Percentiles rank a stretch among this genome's conserved stretches.
Conservation (phyloP, 1,140 invertebrate genomes). For the Sycophaga agraensis region DNA sequence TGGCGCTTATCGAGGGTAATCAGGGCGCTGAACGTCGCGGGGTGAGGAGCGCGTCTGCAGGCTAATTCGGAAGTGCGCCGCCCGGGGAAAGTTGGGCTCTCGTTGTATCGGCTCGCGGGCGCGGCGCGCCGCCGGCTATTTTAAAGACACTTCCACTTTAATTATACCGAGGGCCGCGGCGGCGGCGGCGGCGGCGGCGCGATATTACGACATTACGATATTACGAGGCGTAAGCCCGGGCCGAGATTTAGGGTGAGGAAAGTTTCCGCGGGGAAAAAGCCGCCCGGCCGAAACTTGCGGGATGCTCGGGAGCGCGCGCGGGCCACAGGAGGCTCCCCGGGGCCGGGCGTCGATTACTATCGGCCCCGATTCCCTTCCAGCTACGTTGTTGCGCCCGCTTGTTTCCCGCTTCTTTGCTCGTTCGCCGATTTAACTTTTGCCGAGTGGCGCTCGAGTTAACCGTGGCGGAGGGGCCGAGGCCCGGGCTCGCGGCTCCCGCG, state of each 20-base stretch:
- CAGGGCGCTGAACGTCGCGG: no score
- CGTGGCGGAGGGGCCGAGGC: no score
- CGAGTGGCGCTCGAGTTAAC: background rate
- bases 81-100: no score
- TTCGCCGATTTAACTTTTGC: constrained; percentile 19
- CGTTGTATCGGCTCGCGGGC: no score
- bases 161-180: constrained; percentile 48
- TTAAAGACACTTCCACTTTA: constrained; percentile 54
- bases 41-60: no score
- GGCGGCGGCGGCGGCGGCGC: constrained; percentile 21
- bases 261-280: constrained; percentile 35
- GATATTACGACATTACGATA: constrained; percentile 54
- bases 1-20: no score
- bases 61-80: no score
- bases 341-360: no score
- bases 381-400: background rate
- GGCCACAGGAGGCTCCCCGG: background rate
- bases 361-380: no score
- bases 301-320: constrained; percentile 31
- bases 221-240: constrained; percentile 46
- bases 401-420: constrained; percentile 6
- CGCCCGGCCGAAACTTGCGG: background rate
- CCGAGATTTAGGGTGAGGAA: constrained; percentile 44
- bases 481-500: background rate
- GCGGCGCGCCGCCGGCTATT: constrained; percentile 50